Evolutionary conservation across 2,797 vertebrate species (phyloP), one percentile per base, ranked within the genome.

Genomic region (Cephalopachus bancanus): DNA sequence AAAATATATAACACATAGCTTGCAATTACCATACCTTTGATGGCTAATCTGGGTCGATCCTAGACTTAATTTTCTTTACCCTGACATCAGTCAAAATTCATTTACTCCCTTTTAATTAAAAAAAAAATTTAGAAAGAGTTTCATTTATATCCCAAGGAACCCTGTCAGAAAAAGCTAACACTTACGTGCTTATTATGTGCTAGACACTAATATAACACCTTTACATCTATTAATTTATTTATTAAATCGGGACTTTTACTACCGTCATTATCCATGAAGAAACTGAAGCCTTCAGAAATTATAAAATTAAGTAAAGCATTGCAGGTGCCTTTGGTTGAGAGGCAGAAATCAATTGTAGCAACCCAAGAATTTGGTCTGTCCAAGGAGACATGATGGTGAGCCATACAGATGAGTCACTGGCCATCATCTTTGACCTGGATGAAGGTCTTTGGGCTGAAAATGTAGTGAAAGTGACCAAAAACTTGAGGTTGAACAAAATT

Each of bases 131-230:
- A 24, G 49, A 67, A 11, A 51, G 5, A 76, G 24, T 78, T 89
- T 78, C 24, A 62, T 81, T 94, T 91, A 30, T 67, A 86, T 62
- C 67, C 65, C 37, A 93, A 79, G 57, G 19, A 91, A 60, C 57
- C 85, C 20, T 85, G 26, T 28, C 44, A 86, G 55, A 86, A 86
- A 30, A 76, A 81, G 10, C 28, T 78, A 84, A 84, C 16, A 65
- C 37, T 22, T 87, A 59, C 28, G 49, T 57, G 37, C 14, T 91
- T 51, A 64, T 33, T 49, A 59, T 26, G 14, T 72, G 49, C 16
- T 19, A 37, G 83, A 80, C 12, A 67, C 0, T 14, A 60, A 55
- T 17, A 26, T 1, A 72, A 87, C 24, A 71, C 1, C 14, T 71
- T 84, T 80, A 69, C 4, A 69, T 75, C 37, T 51, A 81, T 75